Conservation (phyloP, 2,113 vertebrate genomes). For the Protobothrops mucrosquamatus region DNA sequence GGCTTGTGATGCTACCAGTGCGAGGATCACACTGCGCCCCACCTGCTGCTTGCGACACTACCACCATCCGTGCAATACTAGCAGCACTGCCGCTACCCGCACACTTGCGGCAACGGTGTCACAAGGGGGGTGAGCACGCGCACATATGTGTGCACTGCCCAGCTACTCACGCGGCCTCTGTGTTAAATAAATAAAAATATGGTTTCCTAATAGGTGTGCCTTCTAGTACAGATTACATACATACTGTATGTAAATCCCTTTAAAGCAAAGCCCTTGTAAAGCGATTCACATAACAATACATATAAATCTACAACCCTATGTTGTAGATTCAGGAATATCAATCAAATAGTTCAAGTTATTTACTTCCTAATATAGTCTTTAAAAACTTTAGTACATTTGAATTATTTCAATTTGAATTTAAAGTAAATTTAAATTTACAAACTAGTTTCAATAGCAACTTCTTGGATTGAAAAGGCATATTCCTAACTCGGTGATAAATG, state of each 20-base stretch:
- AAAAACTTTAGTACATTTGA: background rate
- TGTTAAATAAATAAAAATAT: background rate
- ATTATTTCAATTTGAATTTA: background rate
- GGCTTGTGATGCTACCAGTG: no score
- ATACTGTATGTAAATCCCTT: background rate
- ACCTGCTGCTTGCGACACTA: no score
- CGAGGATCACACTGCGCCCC: no score
- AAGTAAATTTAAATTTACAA: background rate
- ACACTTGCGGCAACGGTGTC: no score
- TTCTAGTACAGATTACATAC: background rate
- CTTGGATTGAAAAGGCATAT: background rate
- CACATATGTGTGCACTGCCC: no score
- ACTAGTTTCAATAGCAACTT: background rate
- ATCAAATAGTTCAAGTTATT: background rate
- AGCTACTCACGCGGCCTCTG: no score
- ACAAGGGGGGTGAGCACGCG: no score
- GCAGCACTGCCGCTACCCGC: no score
- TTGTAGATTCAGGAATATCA: background rate
- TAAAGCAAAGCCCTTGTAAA: background rate
- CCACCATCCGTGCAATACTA: no score
- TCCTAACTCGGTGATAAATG: background rate
- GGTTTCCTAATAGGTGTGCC: background rate
- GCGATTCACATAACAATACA: background rate
- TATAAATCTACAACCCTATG: background rate
- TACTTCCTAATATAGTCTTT: background rate